These are phyloP conservation scores for Melieria picta DNA, from an alignment of 2,888 invertebrate species.

Conservation along the genomic window DNA sequence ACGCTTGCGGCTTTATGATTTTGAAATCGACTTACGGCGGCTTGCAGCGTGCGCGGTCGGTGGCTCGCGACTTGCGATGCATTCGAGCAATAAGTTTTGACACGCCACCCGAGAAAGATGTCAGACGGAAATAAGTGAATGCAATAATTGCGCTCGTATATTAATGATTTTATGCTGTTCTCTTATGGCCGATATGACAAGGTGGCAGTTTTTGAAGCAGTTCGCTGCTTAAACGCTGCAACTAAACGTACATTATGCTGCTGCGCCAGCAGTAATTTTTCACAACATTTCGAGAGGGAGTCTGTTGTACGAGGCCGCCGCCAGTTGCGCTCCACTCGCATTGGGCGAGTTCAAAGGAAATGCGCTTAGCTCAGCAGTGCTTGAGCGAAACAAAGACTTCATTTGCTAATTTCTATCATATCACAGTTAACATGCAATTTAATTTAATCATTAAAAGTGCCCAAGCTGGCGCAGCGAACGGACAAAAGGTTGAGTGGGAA, in stretches of 20 bases:
- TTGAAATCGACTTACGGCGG: background rate
- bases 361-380: too few relatives aligned
- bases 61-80: conserved; percentile 47
- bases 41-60: too few relatives aligned
- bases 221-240: too few relatives aligned
- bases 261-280: too few relatives aligned
- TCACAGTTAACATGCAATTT: background rate
- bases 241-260: too few relatives aligned
- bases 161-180: too few relatives aligned
- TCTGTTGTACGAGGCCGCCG: too few relatives aligned
- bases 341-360: too few relatives aligned
- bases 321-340: too few relatives aligned
- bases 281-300: too few relatives aligned
- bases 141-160: background rate
- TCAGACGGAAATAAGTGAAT: conserved; percentile 1
- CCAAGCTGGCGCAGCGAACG: background rate
- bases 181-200: too few relatives aligned
- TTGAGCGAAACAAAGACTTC: background rate
- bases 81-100: conserved; percentile 48
- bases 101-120: conserved; percentile 38
- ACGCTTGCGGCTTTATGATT: conserved; percentile 16
- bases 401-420: background rate
- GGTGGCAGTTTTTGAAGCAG: too few relatives aligned
- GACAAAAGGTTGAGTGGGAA: background rate
- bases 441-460: background rate